Evolutionary conservation across 2,888 invertebrate species (phyloP), one percentile per base, ranked within the genome.

Genomic region (Conistra vaccinii): DNA sequence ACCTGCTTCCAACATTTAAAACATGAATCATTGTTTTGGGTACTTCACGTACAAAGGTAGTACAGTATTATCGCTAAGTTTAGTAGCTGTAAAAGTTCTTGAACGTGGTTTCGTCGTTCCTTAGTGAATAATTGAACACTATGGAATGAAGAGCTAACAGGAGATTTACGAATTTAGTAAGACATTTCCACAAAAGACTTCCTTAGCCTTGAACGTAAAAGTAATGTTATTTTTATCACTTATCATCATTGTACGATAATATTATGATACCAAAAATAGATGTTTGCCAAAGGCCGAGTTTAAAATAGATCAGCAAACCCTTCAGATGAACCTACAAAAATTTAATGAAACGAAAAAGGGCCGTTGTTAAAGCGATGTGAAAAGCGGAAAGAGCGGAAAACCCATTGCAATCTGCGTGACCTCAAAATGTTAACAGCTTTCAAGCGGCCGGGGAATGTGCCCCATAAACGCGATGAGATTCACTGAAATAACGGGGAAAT

Each of bases 391-490:
- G 67, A 75, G 69, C 62, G 60, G 45, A 66, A 71, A 61, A 69
- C 71, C 70, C 74, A 79, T 73, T 83, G 77, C 80, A 85, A 80
- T 85, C 81, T 73, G 70, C 76, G 84, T 87, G 87, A 87, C 89
- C 89, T 84, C 84, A 85, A 88, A 89, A 87, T 84, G 85, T 84
- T 87, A 76, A 80, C 76, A 75, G 83, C 82, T 80, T 80, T 79
- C 35, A 80, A 72, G 66, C 75, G 73, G 67, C 71, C 76, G 57
- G 76, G 83, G 82, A 85, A 76, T 74, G 83, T 68, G 74, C 62
- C 76, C 78, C 84, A 85, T 84, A 92, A 91, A 76, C 78, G 76
- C 80, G 82, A 86, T 83, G 86, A 82, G 82, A 86, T 83, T 89
- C 87, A 87, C 86, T 85, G 69, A 78, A 78, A 66, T 61, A 73